Evolutionary conservation across 2,888 invertebrate species (phyloP).

Genomic region (Mimachlamys varia): DNA sequence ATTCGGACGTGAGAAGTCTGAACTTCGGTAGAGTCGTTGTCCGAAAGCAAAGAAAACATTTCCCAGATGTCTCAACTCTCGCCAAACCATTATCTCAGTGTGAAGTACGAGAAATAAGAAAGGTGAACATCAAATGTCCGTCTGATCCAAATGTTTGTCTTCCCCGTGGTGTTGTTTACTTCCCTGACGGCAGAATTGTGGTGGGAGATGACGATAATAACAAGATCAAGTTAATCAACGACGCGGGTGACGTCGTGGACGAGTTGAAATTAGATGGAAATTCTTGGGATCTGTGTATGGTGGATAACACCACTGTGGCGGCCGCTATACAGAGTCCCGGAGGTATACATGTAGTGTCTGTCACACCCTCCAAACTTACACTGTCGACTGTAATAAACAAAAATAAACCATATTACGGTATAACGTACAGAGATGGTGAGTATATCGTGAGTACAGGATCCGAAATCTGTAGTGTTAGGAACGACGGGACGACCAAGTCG

Average conservation of each 20-base stretch:
- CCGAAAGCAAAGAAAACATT: neutral
- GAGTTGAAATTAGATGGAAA: neutral
- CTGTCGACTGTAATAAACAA: neutral
- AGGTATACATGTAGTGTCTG: neutral
- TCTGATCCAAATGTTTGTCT: neutral
- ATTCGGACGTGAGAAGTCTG: neutral
- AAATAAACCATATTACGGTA: neutral
- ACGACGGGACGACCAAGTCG: neutral
- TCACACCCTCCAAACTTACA: neutral
- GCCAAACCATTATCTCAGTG: neutral
- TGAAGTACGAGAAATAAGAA: neutral
- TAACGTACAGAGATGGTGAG: neutral
- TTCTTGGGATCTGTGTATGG: constrained; percentile 10
- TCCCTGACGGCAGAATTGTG: neutral
- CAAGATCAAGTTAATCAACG: neutral
- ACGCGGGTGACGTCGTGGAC: neutral
- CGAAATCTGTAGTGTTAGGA: neutral
- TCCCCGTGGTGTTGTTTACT: neutral
- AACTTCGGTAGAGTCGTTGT: neutral
- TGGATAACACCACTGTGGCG: neutral
- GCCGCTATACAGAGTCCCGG: neutral
- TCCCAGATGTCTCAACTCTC: neutral
- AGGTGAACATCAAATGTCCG: neutral
- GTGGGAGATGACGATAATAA: neutral
- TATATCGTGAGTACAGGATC: neutral